Evolutionary conservation across 2,797 vertebrate species (phyloP).

Genomic region (Varecia variegata): DNA sequence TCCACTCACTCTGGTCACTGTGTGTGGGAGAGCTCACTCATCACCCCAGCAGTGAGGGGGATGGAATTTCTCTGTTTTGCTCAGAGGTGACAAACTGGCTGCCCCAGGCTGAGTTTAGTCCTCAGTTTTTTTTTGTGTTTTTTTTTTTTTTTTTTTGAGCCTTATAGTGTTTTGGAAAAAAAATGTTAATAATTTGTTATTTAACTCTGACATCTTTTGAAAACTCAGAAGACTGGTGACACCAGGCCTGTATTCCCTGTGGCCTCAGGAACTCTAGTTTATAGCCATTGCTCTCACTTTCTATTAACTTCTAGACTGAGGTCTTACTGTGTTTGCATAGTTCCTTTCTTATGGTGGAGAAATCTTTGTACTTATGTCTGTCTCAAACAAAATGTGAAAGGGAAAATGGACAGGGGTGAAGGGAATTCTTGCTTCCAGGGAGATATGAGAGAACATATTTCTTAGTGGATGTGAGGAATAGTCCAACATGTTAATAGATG

Average conservation of each 20-base stretch:
- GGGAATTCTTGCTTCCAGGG: not conserved
- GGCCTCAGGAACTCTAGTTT: not conserved
- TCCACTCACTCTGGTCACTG: not conserved
- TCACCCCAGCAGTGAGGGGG: not conserved
- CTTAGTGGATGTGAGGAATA: not conserved
- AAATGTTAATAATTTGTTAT: not conserved
- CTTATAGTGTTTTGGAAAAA: not conserved
- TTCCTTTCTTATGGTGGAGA: not conserved
- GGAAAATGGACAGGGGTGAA: not conserved
- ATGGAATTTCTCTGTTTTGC: not conserved
- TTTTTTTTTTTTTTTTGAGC: not conserved
- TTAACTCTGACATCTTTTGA: not conserved
- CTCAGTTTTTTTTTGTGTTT: not conserved
- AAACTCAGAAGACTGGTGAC: not conserved
- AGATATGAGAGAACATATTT: not conserved
- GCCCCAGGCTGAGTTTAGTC: not conserved
- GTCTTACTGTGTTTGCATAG: not conserved
- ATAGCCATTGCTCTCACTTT: not conserved
- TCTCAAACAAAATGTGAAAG: not conserved
- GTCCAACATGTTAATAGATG: not conserved
- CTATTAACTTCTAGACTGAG: not conserved
- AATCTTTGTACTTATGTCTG: not conserved
- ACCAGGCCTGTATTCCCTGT: too few relatives aligned
- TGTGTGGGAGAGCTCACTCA: not conserved
- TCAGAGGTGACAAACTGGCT: not conserved